Evolutionary conservation across 2,888 invertebrate genomes (phyloP).

Genomic region (Digitonthophagus gazella): DNA sequence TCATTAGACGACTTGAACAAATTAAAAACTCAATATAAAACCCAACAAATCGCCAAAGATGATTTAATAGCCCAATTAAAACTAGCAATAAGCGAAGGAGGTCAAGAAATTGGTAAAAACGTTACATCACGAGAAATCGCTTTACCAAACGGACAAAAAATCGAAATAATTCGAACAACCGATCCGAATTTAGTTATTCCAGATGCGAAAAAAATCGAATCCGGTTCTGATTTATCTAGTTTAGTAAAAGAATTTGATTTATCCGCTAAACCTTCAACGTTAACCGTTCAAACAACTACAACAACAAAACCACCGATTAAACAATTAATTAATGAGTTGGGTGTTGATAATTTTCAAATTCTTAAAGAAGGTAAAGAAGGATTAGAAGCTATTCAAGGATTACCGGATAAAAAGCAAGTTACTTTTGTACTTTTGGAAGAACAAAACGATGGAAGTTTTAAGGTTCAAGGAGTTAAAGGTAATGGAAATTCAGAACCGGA

Average conservation of each 20-base stretch:
- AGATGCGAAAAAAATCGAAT: slow-evolving; percentile 54
- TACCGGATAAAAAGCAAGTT: slow-evolving; percentile 73
- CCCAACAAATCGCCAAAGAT: slow-evolving; percentile 64
- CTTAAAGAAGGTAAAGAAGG: slow-evolving; percentile 71
- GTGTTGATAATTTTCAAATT: slow-evolving; percentile 77
- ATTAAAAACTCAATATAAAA: slow-evolving; percentile 48
- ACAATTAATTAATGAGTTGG: slow-evolving; percentile 55
- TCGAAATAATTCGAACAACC: slow-evolving; percentile 64
- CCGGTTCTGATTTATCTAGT: slow-evolving; percentile 45
- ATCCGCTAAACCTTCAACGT: slow-evolving; percentile 16
- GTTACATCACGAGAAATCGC: slow-evolving; percentile 72
- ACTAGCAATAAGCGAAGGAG: slow-evolving; percentile 58
- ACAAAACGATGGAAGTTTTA: slow-evolving; percentile 80
- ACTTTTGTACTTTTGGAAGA: slow-evolving; percentile 85
- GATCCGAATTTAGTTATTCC: slow-evolving; percentile 61
- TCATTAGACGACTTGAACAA: slow-evolving; percentile 46
- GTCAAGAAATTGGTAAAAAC: slow-evolving; percentile 68
- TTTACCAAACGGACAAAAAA: slow-evolving; percentile 71
- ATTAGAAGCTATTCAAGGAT: slow-evolving; percentile 64
- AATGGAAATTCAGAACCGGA: slow-evolving; percentile 70
- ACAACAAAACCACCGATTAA: slow-evolving; percentile 65
- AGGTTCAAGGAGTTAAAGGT: slow-evolving; percentile 81
- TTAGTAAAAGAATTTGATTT: slow-evolving; percentile 36
- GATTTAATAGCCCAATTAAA: slow-evolving; percentile 73
- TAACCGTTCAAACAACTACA: slow-evolving; percentile 46